These are phyloP conservation scores for Bimastos eiseni DNA, from an alignment of 2,888 invertebrate genomes.

Conservation along the genomic window DNA sequence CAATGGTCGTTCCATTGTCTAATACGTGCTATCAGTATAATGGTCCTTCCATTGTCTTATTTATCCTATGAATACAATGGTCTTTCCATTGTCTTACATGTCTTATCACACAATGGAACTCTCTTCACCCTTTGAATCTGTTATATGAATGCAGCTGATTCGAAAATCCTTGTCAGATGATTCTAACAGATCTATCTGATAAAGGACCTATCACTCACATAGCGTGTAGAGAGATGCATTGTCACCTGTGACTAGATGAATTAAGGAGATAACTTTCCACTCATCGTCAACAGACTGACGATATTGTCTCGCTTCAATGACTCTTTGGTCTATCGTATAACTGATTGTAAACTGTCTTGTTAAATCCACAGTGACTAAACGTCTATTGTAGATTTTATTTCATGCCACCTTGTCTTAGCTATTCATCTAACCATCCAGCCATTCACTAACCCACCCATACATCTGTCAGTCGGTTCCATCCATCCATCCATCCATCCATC, in stretches of 20 bases:
- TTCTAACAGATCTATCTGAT: too few relatives aligned
- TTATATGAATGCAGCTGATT: not conserved
- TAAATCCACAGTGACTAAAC: not conserved
- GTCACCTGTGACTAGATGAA: too few relatives aligned
- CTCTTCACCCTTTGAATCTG: not conserved
- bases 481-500: not conserved
- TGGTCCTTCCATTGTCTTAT: too few relatives aligned
- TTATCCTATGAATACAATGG: too few relatives aligned
- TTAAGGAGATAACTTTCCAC: not conserved
- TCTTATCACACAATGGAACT: not conserved
- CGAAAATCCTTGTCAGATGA: not conserved
- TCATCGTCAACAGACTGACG: not conserved
- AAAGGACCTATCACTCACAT: not conserved
- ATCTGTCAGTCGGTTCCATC: not conserved
- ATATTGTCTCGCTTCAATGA: not conserved
- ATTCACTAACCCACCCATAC: too few relatives aligned
- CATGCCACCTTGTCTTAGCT: not conserved
- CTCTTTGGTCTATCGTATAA: not conserved
- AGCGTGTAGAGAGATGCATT: not conserved
- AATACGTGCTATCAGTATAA: too few relatives aligned
- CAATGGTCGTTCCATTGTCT: too few relatives aligned
- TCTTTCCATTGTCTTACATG: not conserved
- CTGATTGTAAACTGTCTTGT: not conserved
- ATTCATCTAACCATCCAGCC: not conserved
- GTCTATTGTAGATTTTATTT: not conserved